A percentile compares a stretch with the other conserved stretches of the same genome.
Evolutionary conservation across 2,888 invertebrate genomes (phyloP).

Genomic region (Scaptomyza caliginosa): DNA sequence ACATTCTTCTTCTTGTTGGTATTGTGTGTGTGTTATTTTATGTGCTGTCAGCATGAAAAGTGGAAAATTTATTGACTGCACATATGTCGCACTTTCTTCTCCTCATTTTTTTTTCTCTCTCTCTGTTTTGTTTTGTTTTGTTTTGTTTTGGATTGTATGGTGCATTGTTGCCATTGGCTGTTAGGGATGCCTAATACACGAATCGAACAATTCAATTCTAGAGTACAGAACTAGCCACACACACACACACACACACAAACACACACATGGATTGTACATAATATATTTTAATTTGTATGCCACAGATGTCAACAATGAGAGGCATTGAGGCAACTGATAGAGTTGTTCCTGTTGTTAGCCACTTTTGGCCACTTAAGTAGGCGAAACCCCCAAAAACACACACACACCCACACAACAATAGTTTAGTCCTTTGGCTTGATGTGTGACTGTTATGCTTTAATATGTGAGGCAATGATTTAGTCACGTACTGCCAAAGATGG

Average conservation of each 20-base stretch:
- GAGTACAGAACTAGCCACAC: slow-evolving; percentile 26
- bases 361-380: slow-evolving; percentile 55
- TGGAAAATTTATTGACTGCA: slow-evolving; percentile 79
- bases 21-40: slow-evolving; percentile 29
- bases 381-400: slow-evolving; percentile 36
- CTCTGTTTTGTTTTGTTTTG: no score
- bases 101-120: no score
- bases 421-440: slow-evolving; percentile 26
- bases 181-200: slow-evolving; percentile 29
- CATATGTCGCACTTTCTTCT: slow-evolving; percentile 74
- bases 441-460: slow-evolving; percentile 59
- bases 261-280: no score
- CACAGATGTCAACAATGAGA: slow-evolving; percentile 61
- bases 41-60: slow-evolving; percentile 79
- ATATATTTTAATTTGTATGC: slow-evolving; percentile 73
- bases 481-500: slow-evolving; percentile 53
- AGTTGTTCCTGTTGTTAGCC: slow-evolving; percentile 54
- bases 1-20: background rate
- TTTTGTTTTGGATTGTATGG: background rate
- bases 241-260: slow-evolving; percentile 8
- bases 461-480: slow-evolving; percentile 65
- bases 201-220: slow-evolving; percentile 25
- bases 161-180: slow-evolving; percentile 19
- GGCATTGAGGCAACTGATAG: slow-evolving; percentile 46
- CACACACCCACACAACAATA: background rate